Base-by-base conservation (phyloP, 2,797 vertebrate genomes). In the Peromyscus melanophrys region DNA sequence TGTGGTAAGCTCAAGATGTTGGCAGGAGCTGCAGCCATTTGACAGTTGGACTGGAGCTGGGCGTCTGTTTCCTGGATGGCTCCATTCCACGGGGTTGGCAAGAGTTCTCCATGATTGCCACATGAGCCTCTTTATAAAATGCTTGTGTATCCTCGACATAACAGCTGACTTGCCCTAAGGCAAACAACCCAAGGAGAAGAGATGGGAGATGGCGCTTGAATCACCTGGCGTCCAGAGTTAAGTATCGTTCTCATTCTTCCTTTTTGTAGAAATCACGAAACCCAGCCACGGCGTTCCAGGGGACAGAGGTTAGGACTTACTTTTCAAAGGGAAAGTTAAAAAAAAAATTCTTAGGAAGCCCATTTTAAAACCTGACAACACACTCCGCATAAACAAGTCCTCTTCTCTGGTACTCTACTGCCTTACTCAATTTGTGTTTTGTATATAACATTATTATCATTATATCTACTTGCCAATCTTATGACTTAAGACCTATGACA, bases 401-500 rank as follows among this genome's bases (percentile, higher is more conserved):
- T 49, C 37, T 89, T 75, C 16, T 77, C 43, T 84, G 57, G 29
- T 46, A 55, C 8, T 65, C 31, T 86, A 90, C 14, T 84, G 25
- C 29, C 27, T 95, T 80, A 40, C 31, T 78, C 61, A 92, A 78
- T n/a, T 89, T 89, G 61, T 95, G 57, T 63, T 93, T 92, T 90
- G 73, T 91, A 69, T 40, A 89, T 29, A 92, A 6, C 11, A 49
- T 61, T 71, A 29, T 65, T 92, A 49, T 34, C 31, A 59, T 59
- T 43, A 40, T 69, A 52, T 84, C 40, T 87, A 16, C 21, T 3
- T 86, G 21, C 31, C 27, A 63, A 49, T 82, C 57, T 57, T 77
- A 25, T 2, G 94, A 69, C 9, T 1, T 17, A 67, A 81, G 16
- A 71, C 3, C 59, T 76, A 67, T 40, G 46, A n/a, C 94, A 95